These are phyloP conservation scores for Mesorhabditis belari DNA, from an alignment of 2,888 invertebrate genomes.

Conservation along the genomic window DNA sequence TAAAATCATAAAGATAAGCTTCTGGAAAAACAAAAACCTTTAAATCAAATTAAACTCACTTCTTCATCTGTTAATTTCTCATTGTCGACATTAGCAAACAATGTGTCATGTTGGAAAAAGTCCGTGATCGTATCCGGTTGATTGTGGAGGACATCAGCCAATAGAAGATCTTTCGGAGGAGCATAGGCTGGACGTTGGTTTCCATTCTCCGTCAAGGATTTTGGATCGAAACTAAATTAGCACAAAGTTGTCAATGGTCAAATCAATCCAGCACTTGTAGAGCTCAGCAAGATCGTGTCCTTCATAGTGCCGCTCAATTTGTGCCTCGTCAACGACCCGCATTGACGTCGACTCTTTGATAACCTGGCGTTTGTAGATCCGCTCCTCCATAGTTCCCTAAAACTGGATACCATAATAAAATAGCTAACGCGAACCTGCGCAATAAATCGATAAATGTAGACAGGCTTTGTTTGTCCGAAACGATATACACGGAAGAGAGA, in stretches of 20 bases:
- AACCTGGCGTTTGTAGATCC: conserved; percentile 92
- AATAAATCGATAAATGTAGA: conserved; percentile 88
- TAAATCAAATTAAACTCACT: conserved; percentile 17
- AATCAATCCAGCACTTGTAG: conserved; percentile 73
- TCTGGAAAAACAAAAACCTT: not conserved
- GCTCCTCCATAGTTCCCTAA: conserved; percentile 94
- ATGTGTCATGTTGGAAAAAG: conserved; percentile 91
- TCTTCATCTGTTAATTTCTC: conserved; percentile 75
- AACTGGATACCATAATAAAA: too few relatives aligned
- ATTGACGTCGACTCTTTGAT: conserved; percentile 78
- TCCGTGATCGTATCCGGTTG: conserved; percentile 72
- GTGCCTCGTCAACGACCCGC: conserved; percentile 92
- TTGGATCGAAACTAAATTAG: too few relatives aligned
- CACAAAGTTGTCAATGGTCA: too few relatives aligned
- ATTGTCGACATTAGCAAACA: conserved; percentile 81
- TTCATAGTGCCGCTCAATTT: conserved; percentile 95
- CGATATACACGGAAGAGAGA: conserved; percentile 95
- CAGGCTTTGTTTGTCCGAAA: conserved; percentile 93
- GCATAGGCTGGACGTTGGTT: conserved; percentile 20
- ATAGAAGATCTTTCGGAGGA: conserved; percentile 60
- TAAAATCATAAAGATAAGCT: not conserved
- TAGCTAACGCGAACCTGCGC: too few relatives aligned
- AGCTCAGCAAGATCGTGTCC: conserved; percentile 82
- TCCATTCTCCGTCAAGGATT: conserved; percentile 14
- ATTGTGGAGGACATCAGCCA: conserved; percentile 76